Evolutionary conservation across 2,113 vertebrate species (phyloP).

Genomic region (Chaetops frenatus): DNA sequence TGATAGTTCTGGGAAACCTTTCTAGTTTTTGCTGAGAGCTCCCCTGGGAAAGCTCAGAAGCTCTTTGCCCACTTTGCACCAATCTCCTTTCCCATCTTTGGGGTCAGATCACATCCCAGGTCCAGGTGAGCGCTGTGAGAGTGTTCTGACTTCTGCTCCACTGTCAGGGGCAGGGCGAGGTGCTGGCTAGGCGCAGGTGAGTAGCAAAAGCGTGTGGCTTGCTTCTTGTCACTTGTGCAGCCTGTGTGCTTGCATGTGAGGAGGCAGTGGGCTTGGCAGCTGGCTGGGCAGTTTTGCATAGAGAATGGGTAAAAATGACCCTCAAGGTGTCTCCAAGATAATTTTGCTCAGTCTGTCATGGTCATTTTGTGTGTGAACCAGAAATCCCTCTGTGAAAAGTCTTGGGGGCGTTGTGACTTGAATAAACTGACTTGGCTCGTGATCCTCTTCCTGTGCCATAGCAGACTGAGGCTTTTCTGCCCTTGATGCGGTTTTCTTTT

Average conservation of each 20-base stretch:
- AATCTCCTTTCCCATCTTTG: rapidly evolving
- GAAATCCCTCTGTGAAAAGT: neutral
- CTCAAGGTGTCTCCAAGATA: neutral
- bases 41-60: neutral
- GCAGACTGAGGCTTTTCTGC: neutral
- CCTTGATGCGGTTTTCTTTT: constrained; percentile 16
- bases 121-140: neutral
- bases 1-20: neutral
- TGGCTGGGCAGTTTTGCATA: neutral
- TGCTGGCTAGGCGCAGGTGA: neutral
- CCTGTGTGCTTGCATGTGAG: neutral
- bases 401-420: neutral
- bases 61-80: neutral
- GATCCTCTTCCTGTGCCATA: neutral
- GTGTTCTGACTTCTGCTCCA: neutral
- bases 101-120: neutral
- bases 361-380: neutral
- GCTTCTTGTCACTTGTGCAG: neutral
- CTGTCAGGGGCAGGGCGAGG: neutral
- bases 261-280: neutral
- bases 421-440: neutral
- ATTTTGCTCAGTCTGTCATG: neutral
- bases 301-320: neutral
- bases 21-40: neutral
- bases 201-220: neutral